phyloP scores from a whole-genome alignment of 1,140 invertebrate genomes.

The Pomacea maculata region DNA sequence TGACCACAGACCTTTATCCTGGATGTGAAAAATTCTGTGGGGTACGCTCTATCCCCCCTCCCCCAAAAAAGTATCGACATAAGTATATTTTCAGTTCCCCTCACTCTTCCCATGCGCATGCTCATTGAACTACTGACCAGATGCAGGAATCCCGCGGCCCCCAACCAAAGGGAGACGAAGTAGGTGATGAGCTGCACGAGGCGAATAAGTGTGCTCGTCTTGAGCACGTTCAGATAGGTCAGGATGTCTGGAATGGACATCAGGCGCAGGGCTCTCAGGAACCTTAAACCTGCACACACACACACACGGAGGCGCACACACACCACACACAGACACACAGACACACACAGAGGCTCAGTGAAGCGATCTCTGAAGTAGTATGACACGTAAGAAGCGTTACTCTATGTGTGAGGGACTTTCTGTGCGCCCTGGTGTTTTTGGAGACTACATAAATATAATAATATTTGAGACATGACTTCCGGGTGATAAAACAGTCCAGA shows the following conservation, averaged over 20 bases:
- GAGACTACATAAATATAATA: too few relatives aligned
- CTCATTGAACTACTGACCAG: slow-evolving; percentile 51
- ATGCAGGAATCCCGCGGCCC: slow-evolving; percentile 65
- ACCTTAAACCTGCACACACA: slow-evolving; percentile 85
- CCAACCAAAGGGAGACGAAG: slow-evolving; percentile 64
- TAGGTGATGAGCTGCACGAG: slow-evolving; percentile 61
- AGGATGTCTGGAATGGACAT: slow-evolving; percentile 78
- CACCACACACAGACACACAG: slow-evolving; percentile 18
- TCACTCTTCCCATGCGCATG: neutral
- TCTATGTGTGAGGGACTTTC: too few relatives aligned
- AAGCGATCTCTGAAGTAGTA: too few relatives aligned
- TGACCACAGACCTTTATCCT: too few relatives aligned
- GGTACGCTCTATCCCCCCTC: too few relatives aligned
- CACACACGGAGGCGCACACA: slow-evolving; percentile 16
- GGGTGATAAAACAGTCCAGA: too few relatives aligned
- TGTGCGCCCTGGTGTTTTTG: too few relatives aligned
- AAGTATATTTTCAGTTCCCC: too few relatives aligned
- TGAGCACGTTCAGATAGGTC: slow-evolving; percentile 65
- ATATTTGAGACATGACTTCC: too few relatives aligned
- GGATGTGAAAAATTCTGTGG: too few relatives aligned
- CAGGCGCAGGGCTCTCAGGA: slow-evolving; percentile 97
- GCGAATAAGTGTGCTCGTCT: slow-evolving; percentile 64
- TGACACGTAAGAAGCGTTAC: too few relatives aligned
- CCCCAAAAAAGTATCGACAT: too few relatives aligned
- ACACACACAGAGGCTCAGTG: neutral